Evolutionary conservation across 2,888 invertebrate genomes (phyloP).

Genomic region (Vandiemenella viatica): DNA sequence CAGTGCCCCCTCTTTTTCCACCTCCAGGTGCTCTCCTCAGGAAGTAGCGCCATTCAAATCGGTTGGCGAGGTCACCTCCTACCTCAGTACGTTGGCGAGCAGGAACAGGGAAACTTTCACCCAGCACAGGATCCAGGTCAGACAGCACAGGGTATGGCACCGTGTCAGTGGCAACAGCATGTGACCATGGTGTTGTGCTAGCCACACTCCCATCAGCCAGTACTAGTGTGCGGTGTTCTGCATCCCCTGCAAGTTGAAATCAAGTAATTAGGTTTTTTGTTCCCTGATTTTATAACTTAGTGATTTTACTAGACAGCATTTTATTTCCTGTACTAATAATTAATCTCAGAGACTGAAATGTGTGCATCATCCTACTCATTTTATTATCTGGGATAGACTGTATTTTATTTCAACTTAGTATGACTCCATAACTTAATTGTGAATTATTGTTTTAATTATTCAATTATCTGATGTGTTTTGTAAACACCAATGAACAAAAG

Average conservation of each 20-base stretch:
- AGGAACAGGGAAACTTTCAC: conserved; percentile 81
- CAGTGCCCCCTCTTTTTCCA: conserved; percentile 34
- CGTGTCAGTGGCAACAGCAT: conserved; percentile 74
- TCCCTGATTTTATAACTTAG: too few species aligned
- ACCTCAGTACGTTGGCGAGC: conserved; percentile 82
- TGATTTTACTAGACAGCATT: too few species aligned
- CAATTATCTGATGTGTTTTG: too few species aligned
- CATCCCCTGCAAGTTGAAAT: conserved; percentile 36
- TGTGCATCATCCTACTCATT: too few species aligned
- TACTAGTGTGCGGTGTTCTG: conserved; percentile 65
- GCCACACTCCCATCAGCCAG: conserved; percentile 72
- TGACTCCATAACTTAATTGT: too few species aligned
- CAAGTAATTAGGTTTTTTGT: not conserved
- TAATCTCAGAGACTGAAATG: too few species aligned
- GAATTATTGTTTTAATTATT: too few species aligned
- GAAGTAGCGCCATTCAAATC: conserved; percentile 93
- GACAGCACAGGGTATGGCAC: conserved; percentile 78
- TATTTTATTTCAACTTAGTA: too few species aligned
- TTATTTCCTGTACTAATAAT: too few species aligned
- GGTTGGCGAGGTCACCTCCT: conserved; percentile 76
- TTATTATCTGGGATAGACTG: too few species aligned
- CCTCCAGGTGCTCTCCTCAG: conserved; percentile 54
- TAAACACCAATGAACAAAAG: too few species aligned
- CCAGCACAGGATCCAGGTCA: conserved; percentile 75
- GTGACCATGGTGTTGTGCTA: conserved; percentile 72